phyloP scores from a whole-genome alignment of 2,888 invertebrate species.

The Himalopsyche japonica region DNA sequence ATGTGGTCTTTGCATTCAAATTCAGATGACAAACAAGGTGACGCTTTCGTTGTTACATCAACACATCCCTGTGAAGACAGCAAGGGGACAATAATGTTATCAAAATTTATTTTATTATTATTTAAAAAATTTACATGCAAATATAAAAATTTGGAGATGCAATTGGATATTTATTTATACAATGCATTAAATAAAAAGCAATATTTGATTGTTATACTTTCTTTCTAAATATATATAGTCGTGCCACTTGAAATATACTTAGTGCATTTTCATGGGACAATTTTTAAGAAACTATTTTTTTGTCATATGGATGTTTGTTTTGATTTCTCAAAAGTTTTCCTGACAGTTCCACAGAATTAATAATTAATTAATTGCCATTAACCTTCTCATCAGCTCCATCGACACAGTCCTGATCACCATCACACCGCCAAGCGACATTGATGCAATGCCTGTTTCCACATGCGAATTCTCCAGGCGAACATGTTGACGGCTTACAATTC shows the following conservation, averaged over 20 bases:
- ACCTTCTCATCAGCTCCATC: constrained; percentile 83
- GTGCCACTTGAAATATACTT: too few relatives aligned
- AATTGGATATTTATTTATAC: too few relatives aligned
- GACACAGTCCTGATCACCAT: constrained; percentile 83
- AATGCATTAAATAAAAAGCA: too few relatives aligned
- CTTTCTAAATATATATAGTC: too few relatives aligned
- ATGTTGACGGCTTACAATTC: constrained; percentile 70
- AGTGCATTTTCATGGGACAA: too few relatives aligned
- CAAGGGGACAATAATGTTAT: background rate
- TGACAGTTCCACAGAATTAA: too few relatives aligned
- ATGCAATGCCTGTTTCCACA: constrained; percentile 80
- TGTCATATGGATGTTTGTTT: too few relatives aligned
- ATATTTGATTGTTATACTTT: too few relatives aligned
- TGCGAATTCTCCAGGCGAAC: constrained; percentile 73
- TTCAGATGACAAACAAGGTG: constrained; percentile 72
- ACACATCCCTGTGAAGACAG: constrained; percentile 63
- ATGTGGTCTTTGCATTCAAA: constrained; percentile 80
- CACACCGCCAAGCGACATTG: constrained; percentile 80
- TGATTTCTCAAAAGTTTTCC: too few relatives aligned
- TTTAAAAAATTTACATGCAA: background rate
- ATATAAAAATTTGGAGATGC: background rate
- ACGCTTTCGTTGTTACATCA: constrained; percentile 56
- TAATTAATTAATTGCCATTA: constrained; percentile 42
- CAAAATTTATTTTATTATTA: background rate
- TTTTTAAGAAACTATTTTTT: too few relatives aligned